phyloP scores from a whole-genome alignment of 2,797 vertebrate species.

The Percopsis omiscomaycus region DNA sequence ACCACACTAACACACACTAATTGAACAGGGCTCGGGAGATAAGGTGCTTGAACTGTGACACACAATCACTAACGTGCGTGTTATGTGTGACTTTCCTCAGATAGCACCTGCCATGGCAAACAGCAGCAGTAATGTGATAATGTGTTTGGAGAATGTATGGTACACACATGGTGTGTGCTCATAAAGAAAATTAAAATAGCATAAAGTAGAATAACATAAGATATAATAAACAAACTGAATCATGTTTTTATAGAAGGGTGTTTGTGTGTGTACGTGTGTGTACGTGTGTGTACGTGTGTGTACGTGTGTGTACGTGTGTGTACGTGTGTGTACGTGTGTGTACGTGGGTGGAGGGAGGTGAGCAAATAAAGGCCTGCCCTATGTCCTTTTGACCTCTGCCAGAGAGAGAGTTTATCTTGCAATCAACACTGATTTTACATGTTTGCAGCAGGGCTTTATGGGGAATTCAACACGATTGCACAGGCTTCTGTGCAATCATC shows the following conservation, averaged over 20 bases:
- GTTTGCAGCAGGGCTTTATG: slow-evolving; percentile 19
- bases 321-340: too few relatives aligned
- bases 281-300: too few relatives aligned
- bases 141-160: not conserved
- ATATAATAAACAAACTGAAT: not conserved
- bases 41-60: slow-evolving; percentile 11
- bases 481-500: too few relatives aligned
- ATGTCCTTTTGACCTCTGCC: slow-evolving; percentile 26
- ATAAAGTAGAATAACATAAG: slow-evolving; percentile 13
- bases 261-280: too few relatives aligned
- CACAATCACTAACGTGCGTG: not conserved
- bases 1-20: not conserved
- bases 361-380: slow-evolving; percentile 13
- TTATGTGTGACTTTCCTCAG: slow-evolving; percentile 5
- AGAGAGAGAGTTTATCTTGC: slow-evolving; percentile 16
- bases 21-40: not conserved
- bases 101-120: slow-evolving; percentile 28
- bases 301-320: too few relatives aligned
- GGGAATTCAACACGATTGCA: slow-evolving; percentile 33
- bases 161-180: slow-evolving; percentile 1
- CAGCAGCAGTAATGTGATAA: slow-evolving; percentile 11
- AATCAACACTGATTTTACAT: slow-evolving; percentile 12
- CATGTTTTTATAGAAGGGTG: slow-evolving; percentile 7
- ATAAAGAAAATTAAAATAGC: slow-evolving; percentile 9
- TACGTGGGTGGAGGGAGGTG: too few relatives aligned